Evolutionary conservation across 2,113 vertebrate species (phyloP).

Genomic region (Nothoprocta pentlandii): DNA sequence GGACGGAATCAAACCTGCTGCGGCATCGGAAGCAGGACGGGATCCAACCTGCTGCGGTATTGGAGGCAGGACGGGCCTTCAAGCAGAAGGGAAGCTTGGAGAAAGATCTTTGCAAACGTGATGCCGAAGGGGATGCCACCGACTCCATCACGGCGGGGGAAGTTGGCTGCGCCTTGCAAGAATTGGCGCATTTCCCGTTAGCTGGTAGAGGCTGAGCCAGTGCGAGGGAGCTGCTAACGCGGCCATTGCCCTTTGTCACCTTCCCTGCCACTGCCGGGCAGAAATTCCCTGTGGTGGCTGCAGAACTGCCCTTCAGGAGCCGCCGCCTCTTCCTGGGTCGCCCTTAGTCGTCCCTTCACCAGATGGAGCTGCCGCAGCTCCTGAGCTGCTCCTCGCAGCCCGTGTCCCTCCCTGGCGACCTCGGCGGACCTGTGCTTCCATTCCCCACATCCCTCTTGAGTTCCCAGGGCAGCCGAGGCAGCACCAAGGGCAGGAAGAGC

Average conservation of each 20-base stretch:
- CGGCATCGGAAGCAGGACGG: neutral
- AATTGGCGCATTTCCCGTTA: neutral
- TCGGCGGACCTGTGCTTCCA: neutral
- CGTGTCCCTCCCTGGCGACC: neutral
- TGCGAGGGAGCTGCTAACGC: neutral
- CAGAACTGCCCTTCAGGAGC: neutral
- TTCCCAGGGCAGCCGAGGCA: neutral
- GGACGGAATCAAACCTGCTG: neutral
- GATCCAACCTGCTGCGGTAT: neutral
- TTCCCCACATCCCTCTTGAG: neutral
- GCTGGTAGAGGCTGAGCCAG: neutral
- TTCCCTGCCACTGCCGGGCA: neutral
- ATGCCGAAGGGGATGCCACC: neutral
- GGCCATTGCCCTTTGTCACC: neutral
- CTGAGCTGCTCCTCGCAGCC: neutral
- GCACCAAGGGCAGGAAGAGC: no score
- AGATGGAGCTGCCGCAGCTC: neutral
- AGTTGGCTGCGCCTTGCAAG: neutral
- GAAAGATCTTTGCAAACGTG: neutral
- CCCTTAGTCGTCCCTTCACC: neutral
- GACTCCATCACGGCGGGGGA: neutral
- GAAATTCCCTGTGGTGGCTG: neutral
- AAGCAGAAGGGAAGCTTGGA: neutral
- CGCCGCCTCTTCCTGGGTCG: accelerated
- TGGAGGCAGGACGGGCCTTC: neutral